A percentile compares a stretch with the other conserved stretches of the same genome.
These are phyloP conservation scores for Poeciliopsis turrubarensis DNA, from an alignment of 2,113 vertebrate species.

Conservation along the genomic window DNA sequence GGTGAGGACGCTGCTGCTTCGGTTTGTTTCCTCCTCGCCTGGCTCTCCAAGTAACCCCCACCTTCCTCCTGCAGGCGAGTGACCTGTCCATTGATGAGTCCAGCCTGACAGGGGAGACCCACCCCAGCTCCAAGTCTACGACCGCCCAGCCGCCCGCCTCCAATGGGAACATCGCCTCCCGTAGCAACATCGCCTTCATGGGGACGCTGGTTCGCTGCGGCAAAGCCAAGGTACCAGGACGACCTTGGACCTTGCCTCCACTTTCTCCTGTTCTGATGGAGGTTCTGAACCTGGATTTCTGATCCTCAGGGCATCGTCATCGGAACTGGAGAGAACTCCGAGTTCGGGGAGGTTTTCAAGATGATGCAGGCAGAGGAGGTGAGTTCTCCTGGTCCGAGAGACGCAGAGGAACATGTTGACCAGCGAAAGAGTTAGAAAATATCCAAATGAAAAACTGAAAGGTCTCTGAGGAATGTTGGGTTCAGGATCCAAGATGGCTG, in stretches of 20 bases:
- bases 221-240: conserved; percentile 89
- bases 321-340: conserved; percentile 97
- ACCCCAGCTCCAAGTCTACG: conserved; percentile 89
- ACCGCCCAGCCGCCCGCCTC: conserved; percentile 80
- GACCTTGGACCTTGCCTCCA: not conserved
- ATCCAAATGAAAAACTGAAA: too few relatives aligned
- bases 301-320: conserved; percentile 92
- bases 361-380: conserved; percentile 99
- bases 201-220: conserved; percentile 97
- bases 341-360: conserved; percentile 98
- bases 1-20: conserved; percentile 70
- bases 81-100: conserved; percentile 95
- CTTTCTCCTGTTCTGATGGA: not conserved
- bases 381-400: not conserved
- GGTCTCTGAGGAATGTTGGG: too few relatives aligned
- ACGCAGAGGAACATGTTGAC: too few relatives aligned
- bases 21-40: too few relatives aligned
- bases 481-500: too few relatives aligned
- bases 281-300: not conserved
- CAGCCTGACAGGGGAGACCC: conserved; percentile 94
- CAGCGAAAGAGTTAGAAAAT: too few relatives aligned
- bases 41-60: not conserved
- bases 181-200: conserved; percentile 97
- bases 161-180: conserved; percentile 92
- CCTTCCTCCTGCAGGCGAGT: conserved; percentile 75